A percentile compares a stretch with the other conserved stretches of the same genome.
Conservation (phyloP, 2,797 vertebrate genomes). For the Sebastes jordani region DNA sequence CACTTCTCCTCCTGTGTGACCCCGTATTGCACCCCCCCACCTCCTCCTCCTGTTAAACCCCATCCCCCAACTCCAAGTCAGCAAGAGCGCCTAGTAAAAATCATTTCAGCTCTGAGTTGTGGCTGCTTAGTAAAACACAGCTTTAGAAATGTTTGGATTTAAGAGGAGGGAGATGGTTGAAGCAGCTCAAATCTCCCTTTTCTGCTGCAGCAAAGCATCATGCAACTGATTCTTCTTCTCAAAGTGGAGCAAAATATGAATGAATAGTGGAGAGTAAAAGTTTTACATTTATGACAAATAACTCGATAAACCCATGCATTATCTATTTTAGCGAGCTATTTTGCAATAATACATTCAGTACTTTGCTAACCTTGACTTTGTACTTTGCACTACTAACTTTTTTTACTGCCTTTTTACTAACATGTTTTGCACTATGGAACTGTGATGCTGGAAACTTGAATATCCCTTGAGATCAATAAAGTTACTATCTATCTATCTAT, state of each 20-base stretch:
- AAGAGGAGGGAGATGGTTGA: background rate
- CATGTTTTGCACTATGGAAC: no score
- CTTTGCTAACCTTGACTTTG: no score
- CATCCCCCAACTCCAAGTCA: conserved; percentile 77
- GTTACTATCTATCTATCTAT: no score
- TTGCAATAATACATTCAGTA: background rate
- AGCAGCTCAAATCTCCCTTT: background rate
- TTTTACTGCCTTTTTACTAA: no score
- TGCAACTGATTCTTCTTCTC: background rate
- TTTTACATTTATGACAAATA: background rate
- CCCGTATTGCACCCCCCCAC: conserved; percentile 69
- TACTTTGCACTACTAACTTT: no score
- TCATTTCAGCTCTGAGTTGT: conserved; percentile 70
- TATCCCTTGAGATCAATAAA: no score
- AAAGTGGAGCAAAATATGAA: background rate
- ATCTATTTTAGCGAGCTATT: background rate
- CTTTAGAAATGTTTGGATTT: conserved; percentile 53
- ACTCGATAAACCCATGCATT: background rate
- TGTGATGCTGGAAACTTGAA: no score
- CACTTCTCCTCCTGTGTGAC: conserved; percentile 74
- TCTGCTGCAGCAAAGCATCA: background rate
- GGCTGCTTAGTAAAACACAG: conserved; percentile 60
- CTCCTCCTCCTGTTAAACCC: conserved; percentile 47
- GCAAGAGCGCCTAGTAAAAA: conserved; percentile 76
- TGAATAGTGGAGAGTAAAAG: background rate